phyloP scores from a whole-genome alignment of 2,113 vertebrate genomes.

The Vicugna pacos region DNA sequence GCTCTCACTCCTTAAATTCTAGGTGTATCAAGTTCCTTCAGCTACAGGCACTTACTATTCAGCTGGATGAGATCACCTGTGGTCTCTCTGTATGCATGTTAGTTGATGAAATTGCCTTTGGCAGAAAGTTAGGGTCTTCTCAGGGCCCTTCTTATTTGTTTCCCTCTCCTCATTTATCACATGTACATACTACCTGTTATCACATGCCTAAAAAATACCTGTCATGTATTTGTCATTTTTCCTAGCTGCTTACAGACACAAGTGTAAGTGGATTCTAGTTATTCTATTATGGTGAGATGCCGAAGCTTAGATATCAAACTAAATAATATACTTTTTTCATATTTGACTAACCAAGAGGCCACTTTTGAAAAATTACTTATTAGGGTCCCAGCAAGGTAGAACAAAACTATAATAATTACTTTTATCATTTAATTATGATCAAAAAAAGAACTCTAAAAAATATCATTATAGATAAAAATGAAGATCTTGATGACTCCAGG shows the following conservation, averaged over 20 bases:
- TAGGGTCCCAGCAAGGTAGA: neutral
- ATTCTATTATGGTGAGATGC: neutral
- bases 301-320: conserved; percentile 23
- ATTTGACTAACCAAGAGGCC: conserved; percentile 38
- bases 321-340: neutral
- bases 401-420: conserved; percentile 47
- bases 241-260: neutral
- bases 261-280: neutral
- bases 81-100: neutral
- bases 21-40: neutral
- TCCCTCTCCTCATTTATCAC: neutral
- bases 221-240: neutral
- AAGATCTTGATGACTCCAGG: neutral
- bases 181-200: neutral
- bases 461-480: neutral
- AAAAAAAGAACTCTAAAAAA: neutral
- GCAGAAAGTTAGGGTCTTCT: neutral
- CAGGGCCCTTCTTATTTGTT: neutral
- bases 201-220: neutral
- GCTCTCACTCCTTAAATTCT: neutral
- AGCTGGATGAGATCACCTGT: neutral
- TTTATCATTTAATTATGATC: conserved; percentile 13
- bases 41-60: neutral
- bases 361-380: conserved; percentile 29
- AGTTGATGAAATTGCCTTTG: neutral